Evolutionary conservation across 2,113 vertebrate genomes (phyloP), one percentile per base, ranked within the genome.

Genomic region (Heteronetta atricapilla): DNA sequence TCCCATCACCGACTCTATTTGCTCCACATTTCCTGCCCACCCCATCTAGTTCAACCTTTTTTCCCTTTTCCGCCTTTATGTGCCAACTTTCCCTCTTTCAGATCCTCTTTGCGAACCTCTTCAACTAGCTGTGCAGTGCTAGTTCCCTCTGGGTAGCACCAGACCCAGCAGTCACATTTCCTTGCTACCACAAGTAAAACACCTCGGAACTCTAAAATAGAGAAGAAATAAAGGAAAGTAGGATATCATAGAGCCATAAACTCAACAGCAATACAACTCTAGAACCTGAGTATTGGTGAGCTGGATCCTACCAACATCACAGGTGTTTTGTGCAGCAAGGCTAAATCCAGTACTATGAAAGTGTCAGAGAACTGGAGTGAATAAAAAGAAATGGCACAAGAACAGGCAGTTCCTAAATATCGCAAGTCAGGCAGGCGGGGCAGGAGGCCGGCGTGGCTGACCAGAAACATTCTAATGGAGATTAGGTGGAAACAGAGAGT

Each of bases 1-100:
- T 40, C 64, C 42, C 29, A 15, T 63, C 42, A 56, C 29, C 38
- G 34, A 18, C 53, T 76, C 84, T 50, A 9, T 5, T 48, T 82
- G 29, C 22, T 80, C 11, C n/a, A 42, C 3, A 6, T 73, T 69
- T 62, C 77, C 8, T 13, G 40, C 7, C 14, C 5, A 78, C 29
- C 48, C 18, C 3, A 26, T 15, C 25, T 62, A 10, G 81, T 92
- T 75, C 26, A 63, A 66, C 1, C 17, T 50, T 11, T 79, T 74
- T 31, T 4, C 12, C 17, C 5, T 22, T 60, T 36, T 17, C 3
- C 13, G 1, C 4, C 12, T 1, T 23, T n/a, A 42, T 2, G 1
- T 44, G 66, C 7, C 17, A 58, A 12, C 4, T 31, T 82, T 31
- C 17, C 4, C 20, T 2, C 26, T 79, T 73, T 31, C 16, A 62